Percentiles rank a stretch among this genome's conserved stretches.
Evolutionary conservation across 2,888 invertebrate genomes (phyloP).

Genomic region (Eustalomyia histrio): DNA sequence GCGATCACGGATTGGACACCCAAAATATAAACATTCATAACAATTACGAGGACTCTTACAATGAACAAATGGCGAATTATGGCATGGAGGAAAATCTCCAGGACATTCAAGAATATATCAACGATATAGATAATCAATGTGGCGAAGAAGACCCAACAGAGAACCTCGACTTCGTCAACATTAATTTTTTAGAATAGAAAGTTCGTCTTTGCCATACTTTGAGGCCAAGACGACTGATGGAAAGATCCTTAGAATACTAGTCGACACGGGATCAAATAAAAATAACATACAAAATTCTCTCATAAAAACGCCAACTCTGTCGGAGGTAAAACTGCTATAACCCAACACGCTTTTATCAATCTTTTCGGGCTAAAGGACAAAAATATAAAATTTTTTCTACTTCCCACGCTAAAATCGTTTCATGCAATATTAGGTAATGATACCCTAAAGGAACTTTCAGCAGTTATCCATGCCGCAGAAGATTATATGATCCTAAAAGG

Average conservation of each 20-base stretch:
- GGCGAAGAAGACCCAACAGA: not conserved
- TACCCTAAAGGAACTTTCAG: slow-evolving; percentile 20
- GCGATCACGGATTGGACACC: too few species aligned
- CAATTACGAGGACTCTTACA: too few species aligned
- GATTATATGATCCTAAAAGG: slow-evolving; percentile 18
- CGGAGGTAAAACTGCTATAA: slow-evolving; percentile 9
- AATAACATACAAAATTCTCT: slow-evolving; percentile 23
- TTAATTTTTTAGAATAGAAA: slow-evolving; percentile 10
- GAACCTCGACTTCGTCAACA: not conserved
- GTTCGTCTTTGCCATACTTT: slow-evolving; percentile 14
- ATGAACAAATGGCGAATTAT: too few species aligned
- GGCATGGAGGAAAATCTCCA: not conserved
- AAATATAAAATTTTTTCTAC: slow-evolving; percentile 36
- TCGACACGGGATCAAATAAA: slow-evolving; percentile 23
- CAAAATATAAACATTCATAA: too few species aligned
- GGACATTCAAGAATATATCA: not conserved
- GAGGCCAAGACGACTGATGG: slow-evolving; percentile 26
- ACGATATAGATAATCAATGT: not conserved
- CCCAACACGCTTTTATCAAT: slow-evolving; percentile 14
- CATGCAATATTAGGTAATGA: slow-evolving; percentile 37
- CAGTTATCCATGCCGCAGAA: slow-evolving; percentile 13
- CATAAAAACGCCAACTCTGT: slow-evolving; percentile 20
- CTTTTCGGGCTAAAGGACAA: slow-evolving; percentile 15
- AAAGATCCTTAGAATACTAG: slow-evolving; percentile 28
- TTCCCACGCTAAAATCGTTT: slow-evolving; percentile 32